Evolutionary conservation across 1,140 invertebrate genomes (phyloP), one percentile per base, ranked within the genome.

Genomic region (Listronotus bonariensis): DNA sequence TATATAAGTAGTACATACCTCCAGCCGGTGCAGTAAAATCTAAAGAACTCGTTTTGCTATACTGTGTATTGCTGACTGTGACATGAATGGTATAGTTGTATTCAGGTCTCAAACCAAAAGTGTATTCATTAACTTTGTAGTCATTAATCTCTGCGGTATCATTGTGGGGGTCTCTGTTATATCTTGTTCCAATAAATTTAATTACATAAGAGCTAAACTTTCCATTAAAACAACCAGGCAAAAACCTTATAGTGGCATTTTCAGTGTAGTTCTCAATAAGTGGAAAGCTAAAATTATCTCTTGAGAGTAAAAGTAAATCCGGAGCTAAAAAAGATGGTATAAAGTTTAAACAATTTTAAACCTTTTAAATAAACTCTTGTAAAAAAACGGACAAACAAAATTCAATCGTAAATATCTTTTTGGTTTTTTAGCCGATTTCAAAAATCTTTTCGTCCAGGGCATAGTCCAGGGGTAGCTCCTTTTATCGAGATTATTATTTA

Each of bases 151-250:
- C 18, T 57, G 17, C 6, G 34, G 31, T 68, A 4, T 9, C 12
- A 38, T 61, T 15, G 32, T 34, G 34, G 46, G 2, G 36, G 20
- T 6, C 8, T 18, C 38, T 42, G 52, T 46, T 26, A 12, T 43
- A 10, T 60, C 69, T 66, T 52, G 32, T 56, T 55, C 68, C 68
- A 18, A 17, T 49, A 46, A 56, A 65, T 8, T 15, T 51, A 40
- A 74, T 58, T 7, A 10, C n/a, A 38, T 70, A 71, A 18, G 49
- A 7, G 15, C 65, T n/a, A 18, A 74, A 70, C 14, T 54, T 38
- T 9, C 71, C 71, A 58, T 73, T 68, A 7, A 58, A 62, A 18
- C 65, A 58, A 52, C 73, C 72, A 17, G 73, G 70, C 15, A 38
- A 20, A 41, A 69, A 67, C 10, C 42, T 36, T 17, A 74, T 51